phyloP scores from a whole-genome alignment of 2,113 vertebrate genomes.

The Ammodramus savannarum region DNA sequence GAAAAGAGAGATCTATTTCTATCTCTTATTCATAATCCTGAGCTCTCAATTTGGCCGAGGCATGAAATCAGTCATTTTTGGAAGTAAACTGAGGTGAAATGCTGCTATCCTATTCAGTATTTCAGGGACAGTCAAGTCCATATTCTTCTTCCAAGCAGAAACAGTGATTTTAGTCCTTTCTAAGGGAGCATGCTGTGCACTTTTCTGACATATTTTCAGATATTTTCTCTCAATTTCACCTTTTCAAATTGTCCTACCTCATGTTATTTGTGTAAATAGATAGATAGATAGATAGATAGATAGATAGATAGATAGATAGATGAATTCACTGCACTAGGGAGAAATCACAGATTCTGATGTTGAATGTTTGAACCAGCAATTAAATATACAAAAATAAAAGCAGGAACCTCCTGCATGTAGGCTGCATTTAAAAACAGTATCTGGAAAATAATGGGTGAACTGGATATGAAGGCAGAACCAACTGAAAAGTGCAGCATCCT shows the following conservation, averaged over 20 bases:
- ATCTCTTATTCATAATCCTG: slow-evolving; percentile 16
- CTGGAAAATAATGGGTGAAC: not conserved
- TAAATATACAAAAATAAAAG: not conserved
- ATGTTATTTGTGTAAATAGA: not conserved
- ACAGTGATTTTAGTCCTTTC: not conserved
- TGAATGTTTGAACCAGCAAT: not conserved
- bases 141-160: not conserved
- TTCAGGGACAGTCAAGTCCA: not conserved
- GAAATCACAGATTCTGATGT: not conserved
- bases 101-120: not conserved
- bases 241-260: not conserved
- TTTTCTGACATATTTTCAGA: not conserved
- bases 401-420: not conserved
- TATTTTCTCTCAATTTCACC: not conserved
- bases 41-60: not conserved
- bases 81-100: not conserved
- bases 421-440: not conserved
- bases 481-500: not conserved
- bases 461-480: not conserved
- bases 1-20: slow-evolving; percentile 8
- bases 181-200: not conserved
- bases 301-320: too few species aligned
- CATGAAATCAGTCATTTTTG: not conserved
- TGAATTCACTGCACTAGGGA: not conserved
- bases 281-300: too few species aligned